These are phyloP conservation scores for Nothocercus nigrocapillus DNA, from an alignment of 2,113 vertebrate species.

Conservation along the genomic window DNA sequence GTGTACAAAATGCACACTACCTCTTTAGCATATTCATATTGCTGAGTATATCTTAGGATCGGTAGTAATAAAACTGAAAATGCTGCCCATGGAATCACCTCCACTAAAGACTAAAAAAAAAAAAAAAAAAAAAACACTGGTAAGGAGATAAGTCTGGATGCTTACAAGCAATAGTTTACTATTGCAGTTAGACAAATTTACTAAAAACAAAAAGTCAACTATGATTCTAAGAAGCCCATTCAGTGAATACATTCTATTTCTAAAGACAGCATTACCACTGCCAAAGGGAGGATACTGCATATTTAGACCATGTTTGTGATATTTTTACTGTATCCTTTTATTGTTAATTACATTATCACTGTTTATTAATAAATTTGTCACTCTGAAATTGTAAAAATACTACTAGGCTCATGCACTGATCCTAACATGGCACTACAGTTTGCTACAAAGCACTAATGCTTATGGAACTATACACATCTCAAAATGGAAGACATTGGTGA, in stretches of 20 bases:
- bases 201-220: constrained; percentile 6
- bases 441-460: constrained; percentile 94
- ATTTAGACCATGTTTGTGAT: constrained; percentile 64
- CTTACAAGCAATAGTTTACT: constrained; percentile 2
- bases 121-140: not conserved
- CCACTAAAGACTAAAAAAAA: not conserved
- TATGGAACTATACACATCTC: constrained; percentile 99
- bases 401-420: constrained; percentile 96
- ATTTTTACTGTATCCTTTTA: constrained; percentile 63
- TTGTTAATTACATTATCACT: constrained; percentile 73
- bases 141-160: not conserved
- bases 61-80: not conserved
- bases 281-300: constrained; percentile 78
- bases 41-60: not conserved
- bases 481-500: constrained; percentile 99
- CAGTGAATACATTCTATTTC: constrained; percentile 49
- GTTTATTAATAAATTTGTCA: constrained; percentile 75
- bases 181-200: not conserved
- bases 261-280: constrained; percentile 55
- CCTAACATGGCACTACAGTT: constrained; percentile 92
- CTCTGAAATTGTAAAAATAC: constrained; percentile 86
- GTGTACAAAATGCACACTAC: not conserved
- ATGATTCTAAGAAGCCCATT: constrained; percentile 23
- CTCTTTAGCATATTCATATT: not conserved
- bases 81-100: not conserved